Conservation (phyloP, 2,113 vertebrate species). For the Cyprinodon tularosa region DNA sequence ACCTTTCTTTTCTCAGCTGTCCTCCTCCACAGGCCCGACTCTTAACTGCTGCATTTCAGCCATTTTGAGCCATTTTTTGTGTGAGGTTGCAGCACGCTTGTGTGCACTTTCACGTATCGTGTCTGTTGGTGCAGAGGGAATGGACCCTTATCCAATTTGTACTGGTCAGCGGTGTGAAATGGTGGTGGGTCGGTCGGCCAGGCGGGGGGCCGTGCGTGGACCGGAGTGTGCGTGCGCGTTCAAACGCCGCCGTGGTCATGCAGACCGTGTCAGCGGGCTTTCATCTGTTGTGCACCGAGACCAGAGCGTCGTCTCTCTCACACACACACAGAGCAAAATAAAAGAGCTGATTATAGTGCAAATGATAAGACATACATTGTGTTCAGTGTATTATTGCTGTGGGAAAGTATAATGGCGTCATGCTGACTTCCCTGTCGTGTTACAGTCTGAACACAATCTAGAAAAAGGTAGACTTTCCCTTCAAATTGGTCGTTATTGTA, state of each 20-base stretch:
- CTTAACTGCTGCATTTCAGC: slow-evolving; percentile 55
- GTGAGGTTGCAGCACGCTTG: background rate
- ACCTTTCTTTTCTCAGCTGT: slow-evolving; percentile 37
- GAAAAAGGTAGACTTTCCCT: slow-evolving; percentile 58
- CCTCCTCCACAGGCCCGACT: slow-evolving; percentile 34
- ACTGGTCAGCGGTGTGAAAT: slow-evolving; percentile 84
- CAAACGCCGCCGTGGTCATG: slow-evolving; percentile 14
- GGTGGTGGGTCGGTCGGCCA: slow-evolving; percentile 76
- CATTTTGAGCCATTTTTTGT: slow-evolving; percentile 69
- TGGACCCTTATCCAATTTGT: slow-evolving; percentile 84
- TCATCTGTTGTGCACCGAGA: background rate
- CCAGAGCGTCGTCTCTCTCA: background rate
- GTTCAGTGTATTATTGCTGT: slow-evolving; percentile 50
- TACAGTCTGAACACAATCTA: slow-evolving; percentile 30
- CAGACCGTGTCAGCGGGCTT: slow-evolving; percentile 18
- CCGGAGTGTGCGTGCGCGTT: slow-evolving; percentile 8
- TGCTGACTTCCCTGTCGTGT: slow-evolving; percentile 54
- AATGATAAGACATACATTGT: slow-evolving; percentile 50
- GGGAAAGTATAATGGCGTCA: slow-evolving; percentile 53
- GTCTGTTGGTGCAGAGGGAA: slow-evolving; percentile 76
- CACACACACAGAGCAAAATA: slow-evolving; percentile 16
- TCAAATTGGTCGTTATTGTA: slow-evolving; percentile 77
- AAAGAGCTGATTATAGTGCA: slow-evolving; percentile 48
- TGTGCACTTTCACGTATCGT: slow-evolving; percentile 7
- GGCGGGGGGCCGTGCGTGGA: slow-evolving; percentile 21